Conservation (phyloP, 2,888 invertebrate genomes). For the Allophyes oxyacanthae region DNA sequence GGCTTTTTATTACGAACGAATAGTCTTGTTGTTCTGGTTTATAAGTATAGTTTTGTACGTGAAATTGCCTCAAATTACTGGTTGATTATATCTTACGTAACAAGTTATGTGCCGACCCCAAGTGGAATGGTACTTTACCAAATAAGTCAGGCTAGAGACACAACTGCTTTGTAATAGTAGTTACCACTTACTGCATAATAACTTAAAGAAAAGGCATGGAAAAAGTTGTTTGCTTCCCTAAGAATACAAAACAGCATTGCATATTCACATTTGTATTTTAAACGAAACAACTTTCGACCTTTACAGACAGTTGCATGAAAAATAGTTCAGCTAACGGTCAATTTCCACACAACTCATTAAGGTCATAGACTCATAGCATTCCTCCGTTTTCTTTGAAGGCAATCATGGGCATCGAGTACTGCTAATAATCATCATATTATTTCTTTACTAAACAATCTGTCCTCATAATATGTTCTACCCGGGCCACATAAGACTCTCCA, state of each 20-base stretch:
- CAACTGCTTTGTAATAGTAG: constrained; percentile 21
- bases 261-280: constrained; percentile 12
- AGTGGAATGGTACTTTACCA: constrained; percentile 30
- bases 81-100: constrained; percentile 51
- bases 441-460: constrained; percentile 76
- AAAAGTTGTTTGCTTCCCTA: constrained; percentile 8
- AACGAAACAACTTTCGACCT: constrained; percentile 11
- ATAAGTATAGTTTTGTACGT: constrained; percentile 46
- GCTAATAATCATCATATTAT: constrained; percentile 59
- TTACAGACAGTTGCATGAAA: constrained; percentile 33
- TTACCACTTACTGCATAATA: constrained; percentile 14
- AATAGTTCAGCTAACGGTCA: constrained; percentile 27
- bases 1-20: constrained; percentile 20
- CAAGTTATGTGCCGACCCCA: constrained; percentile 24
- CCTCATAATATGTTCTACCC: constrained; percentile 68
- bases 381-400: constrained; percentile 50
- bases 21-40: constrained; percentile 41
- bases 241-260: constrained; percentile 14
- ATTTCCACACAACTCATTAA: constrained; percentile 53
- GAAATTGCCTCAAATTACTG: constrained; percentile 62
- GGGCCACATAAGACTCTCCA: constrained; percentile 56
- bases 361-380: constrained; percentile 44
- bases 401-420: constrained; percentile 36
- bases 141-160: constrained; percentile 30
- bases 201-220: constrained; percentile 1